phyloP scores from a whole-genome alignment of 1,140 invertebrate genomes.

The Formica selysi region DNA sequence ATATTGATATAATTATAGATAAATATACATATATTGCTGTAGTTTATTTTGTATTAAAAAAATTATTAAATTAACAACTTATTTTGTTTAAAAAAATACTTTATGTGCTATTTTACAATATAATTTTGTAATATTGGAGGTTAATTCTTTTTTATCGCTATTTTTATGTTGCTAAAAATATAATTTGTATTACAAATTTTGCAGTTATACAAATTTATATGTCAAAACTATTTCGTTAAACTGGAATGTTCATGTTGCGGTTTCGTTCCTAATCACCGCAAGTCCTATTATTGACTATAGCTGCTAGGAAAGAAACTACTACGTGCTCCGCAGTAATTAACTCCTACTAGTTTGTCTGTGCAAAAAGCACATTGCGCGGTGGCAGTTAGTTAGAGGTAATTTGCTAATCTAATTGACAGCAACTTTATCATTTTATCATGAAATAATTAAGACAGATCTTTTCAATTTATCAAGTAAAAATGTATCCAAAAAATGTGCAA shows the following conservation, averaged over 20 bases:
- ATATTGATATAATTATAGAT: neutral
- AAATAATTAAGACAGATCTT: slow-evolving; percentile 15
- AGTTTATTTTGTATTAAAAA: neutral
- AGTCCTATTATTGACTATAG: slow-evolving; percentile 31
- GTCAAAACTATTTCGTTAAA: neutral
- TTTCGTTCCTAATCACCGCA: slow-evolving; percentile 6
- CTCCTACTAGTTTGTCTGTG: neutral
- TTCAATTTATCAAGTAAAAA: neutral
- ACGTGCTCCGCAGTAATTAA: slow-evolving; percentile 42
- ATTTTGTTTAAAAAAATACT: neutral
- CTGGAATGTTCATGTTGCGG: neutral
- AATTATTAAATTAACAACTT: neutral
- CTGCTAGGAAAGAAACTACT: slow-evolving; percentile 25
- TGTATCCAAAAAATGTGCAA: neutral
- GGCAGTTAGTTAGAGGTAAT: slow-evolving; percentile 16
- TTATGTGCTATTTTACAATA: neutral
- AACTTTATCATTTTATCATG: neutral
- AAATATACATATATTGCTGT: neutral
- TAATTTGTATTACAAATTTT: slow-evolving; percentile 2
- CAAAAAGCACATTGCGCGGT: slow-evolving; percentile 16
- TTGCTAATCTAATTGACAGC: slow-evolving; percentile 38
- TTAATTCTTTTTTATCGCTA: neutral
- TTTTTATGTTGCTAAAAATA: neutral
- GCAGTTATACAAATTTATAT: slow-evolving; percentile 44
- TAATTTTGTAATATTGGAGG: slow-evolving; percentile 14